Base-by-base conservation (phyloP, 1,140 invertebrate genomes). In the Marisa cornuarietis region DNA sequence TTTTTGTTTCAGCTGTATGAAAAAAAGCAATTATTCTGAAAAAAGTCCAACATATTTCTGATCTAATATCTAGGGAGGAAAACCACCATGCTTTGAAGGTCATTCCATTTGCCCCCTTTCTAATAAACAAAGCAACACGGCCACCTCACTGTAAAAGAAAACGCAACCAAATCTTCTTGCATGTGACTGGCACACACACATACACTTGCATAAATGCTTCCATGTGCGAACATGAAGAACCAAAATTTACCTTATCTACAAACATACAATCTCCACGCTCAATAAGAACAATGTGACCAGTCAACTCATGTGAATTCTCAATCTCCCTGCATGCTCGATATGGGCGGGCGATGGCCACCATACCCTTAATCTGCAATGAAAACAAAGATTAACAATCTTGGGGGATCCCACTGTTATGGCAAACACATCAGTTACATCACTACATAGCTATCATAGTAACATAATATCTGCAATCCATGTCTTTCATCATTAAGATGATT, bases 231-330 rank as follows among this genome's bases (percentile, higher is more conserved):
- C 20, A 52, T n/a, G 63, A 24, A 13, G n/a, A 73, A 73, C 18
- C 71, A 42, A 42, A 14, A 1, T 73, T 58, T 86, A 94, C 94
- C 93, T 99, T 99, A 83, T 99, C 96, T 20, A 98, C 94, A 90
- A 99, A 99, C 92, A 98, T 98, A 90, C 98, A 99, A 85, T 95
- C 94, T 0, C 97, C 97, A 49, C 98, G 92, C 87, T 95, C 94
- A 68, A 97, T 94, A 13, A 99, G 92, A 0, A 93, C 96, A 85
- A 99, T 96, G 84, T 95, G 95, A 11, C 94, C 95, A 75, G 90
- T 91, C 0, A 98, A 85, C 31, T 91, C 90, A 1, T 92, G 88
- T 0, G 89, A 87, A 88, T 97, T 95, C 20, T 91, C 86, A 9
- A 96, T 86, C n/a, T 93, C 87, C 0, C 87, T 90, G 92, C 96